phyloP scores from a whole-genome alignment of 2,888 invertebrate genomes.

The Empis livida region DNA sequence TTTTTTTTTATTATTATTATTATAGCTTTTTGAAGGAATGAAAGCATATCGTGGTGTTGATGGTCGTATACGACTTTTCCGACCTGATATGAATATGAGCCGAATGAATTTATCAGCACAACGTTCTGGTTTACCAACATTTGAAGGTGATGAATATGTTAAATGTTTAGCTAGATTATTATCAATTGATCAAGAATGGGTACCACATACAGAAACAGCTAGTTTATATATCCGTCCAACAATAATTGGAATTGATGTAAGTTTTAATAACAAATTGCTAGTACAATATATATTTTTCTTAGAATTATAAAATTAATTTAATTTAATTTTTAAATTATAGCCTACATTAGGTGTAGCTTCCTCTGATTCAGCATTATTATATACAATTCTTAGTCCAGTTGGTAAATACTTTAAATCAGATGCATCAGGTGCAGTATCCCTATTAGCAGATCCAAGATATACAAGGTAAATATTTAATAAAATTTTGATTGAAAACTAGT shows the following conservation, averaged over 20 bases:
- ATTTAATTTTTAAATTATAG: conserved; percentile 38
- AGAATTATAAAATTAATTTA: conserved; percentile 6
- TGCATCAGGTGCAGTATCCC: conserved; percentile 55
- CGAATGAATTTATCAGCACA: conserved; percentile 80
- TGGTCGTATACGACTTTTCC: conserved; percentile 82
- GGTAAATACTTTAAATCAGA: conserved; percentile 78
- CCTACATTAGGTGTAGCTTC: conserved; percentile 83
- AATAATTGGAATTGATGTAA: conserved; percentile 91
- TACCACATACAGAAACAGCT: conserved; percentile 78
- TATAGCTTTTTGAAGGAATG: conserved; percentile 93
- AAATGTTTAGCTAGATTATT: conserved; percentile 74
- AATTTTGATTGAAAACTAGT: background rate
- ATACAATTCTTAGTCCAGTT: conserved; percentile 84
- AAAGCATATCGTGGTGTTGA: conserved; percentile 93
- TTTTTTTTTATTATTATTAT: conserved; percentile 13
- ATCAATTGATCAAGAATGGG: conserved; percentile 93
- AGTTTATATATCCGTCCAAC: conserved; percentile 95
- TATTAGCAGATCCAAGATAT: conserved; percentile 84
- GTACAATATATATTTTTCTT: conserved; percentile 1
- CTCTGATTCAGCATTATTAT: conserved; percentile 80
- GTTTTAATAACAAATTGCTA: too few species aligned
- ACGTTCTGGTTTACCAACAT: conserved; percentile 76
- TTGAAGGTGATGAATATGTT: conserved; percentile 75
- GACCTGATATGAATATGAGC: conserved; percentile 90
- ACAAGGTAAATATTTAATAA: conserved; percentile 33